These are phyloP conservation scores for Rhynchomys soricoides DNA, from an alignment of 2,113 vertebrate species.

Conservation along the genomic window DNA sequence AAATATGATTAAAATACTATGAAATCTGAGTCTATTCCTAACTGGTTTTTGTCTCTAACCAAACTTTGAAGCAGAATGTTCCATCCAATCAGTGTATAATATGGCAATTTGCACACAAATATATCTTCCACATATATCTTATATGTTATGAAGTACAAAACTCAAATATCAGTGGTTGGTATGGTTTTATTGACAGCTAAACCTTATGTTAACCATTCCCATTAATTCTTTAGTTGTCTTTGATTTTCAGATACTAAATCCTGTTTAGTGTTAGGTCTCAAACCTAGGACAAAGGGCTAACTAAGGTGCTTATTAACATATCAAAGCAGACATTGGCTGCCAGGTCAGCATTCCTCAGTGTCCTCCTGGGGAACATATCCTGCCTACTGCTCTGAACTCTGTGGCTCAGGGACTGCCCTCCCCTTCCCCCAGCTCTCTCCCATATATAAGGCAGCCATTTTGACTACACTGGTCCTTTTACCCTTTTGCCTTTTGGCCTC, in stretches of 20 bases:
- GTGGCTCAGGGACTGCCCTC: background rate
- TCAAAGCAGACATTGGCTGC: background rate
- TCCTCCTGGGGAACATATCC: background rate
- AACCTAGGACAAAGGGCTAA: background rate
- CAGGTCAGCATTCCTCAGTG: background rate
- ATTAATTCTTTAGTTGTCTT: background rate
- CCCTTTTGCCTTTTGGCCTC: background rate
- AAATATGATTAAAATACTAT: slow-evolving; percentile 30
- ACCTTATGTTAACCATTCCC: background rate
- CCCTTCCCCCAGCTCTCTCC: background rate
- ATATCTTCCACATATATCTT: background rate
- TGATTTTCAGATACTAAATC: background rate
- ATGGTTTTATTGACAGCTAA: slow-evolving; percentile 21
- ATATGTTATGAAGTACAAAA: background rate
- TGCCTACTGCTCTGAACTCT: background rate
- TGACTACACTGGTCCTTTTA: background rate
- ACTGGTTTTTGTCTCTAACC: background rate
- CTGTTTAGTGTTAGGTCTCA: background rate
- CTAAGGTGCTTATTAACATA: background rate
- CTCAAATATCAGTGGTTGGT: background rate
- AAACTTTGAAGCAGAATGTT: background rate
- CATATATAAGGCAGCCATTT: background rate
- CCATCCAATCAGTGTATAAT: background rate
- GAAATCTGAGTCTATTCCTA: slow-evolving; percentile 12
- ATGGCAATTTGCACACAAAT: background rate